phyloP scores from a whole-genome alignment of 2,888 invertebrate species.

The Crioceris asparagi region DNA sequence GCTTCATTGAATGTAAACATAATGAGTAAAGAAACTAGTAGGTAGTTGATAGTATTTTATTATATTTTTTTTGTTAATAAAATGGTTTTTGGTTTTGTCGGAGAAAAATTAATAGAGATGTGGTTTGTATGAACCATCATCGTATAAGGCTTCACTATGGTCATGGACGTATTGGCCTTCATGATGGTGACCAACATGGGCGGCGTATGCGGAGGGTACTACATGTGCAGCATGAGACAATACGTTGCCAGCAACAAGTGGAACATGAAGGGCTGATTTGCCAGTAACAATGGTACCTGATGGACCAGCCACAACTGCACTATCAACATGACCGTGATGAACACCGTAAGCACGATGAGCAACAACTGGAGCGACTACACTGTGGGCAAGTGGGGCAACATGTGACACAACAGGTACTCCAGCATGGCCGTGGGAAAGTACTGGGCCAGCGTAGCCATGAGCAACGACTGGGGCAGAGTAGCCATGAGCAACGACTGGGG shows the following conservation, averaged over 20 bases:
- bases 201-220: neutral
- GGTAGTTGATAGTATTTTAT: too few relatives aligned
- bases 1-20: too few relatives aligned
- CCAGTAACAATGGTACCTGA: conserved; percentile 25
- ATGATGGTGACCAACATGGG: neutral
- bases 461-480: conserved; percentile 1
- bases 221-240: neutral
- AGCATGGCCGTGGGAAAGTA: neutral
- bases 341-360: neutral
- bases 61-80: too few relatives aligned
- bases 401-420: too few relatives aligned
- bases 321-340: too few relatives aligned
- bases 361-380: neutral
- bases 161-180: conserved; percentile 26
- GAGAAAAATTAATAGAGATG: too few relatives aligned
- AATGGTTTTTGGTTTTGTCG: too few relatives aligned
- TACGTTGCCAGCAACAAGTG: too few relatives aligned
- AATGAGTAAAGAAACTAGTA: too few relatives aligned
- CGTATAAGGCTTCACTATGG: conserved; percentile 23
- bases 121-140: conserved; percentile 28
- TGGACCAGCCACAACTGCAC: conserved; percentile 23
- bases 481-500: conserved; percentile 9
- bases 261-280: conserved; percentile 6
- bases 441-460: neutral
- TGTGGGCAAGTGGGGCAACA: neutral